Evolutionary conservation across 2,888 invertebrate genomes (phyloP).

Genomic region (Leptopilina myrica): DNA sequence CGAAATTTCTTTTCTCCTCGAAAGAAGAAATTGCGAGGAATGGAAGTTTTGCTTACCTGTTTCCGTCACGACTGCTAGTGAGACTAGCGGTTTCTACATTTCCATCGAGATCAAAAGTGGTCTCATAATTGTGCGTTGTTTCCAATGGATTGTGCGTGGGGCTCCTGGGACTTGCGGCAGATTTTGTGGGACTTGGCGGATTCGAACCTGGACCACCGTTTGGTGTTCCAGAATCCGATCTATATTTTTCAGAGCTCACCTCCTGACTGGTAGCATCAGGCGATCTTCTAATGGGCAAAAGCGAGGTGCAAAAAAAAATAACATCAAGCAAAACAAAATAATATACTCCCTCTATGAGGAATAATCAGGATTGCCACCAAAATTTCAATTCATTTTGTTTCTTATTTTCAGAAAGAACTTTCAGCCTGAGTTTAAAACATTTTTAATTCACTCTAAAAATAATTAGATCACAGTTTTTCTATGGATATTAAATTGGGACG

Average conservation of each 20-base stretch:
- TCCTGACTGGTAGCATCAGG: conserved; percentile 74
- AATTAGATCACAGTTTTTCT: too few relatives aligned
- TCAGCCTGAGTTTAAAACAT: too few relatives aligned
- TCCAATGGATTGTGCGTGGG: conserved; percentile 68
- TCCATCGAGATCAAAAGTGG: conserved; percentile 93
- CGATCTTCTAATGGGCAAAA: conserved; percentile 72
- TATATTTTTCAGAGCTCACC: conserved; percentile 71
- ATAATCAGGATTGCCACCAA: too few relatives aligned
- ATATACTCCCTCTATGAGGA: conserved; percentile 43
- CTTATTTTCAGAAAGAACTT: too few relatives aligned
- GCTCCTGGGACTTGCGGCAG: conserved; percentile 67
- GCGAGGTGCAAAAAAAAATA: conserved; percentile 56
- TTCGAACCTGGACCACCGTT: conserved; percentile 66
- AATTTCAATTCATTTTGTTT: too few relatives aligned
- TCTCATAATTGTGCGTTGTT: conserved; percentile 86
- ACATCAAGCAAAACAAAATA: conserved; percentile 54
- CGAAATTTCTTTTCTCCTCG: neutral
- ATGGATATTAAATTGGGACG: too few relatives aligned
- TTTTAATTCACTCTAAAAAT: too few relatives aligned
- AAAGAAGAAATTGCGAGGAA: neutral
- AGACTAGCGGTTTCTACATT: conserved; percentile 92
- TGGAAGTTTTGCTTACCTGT: conserved; percentile 80
- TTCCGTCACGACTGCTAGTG: conserved; percentile 85
- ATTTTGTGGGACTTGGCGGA: conserved; percentile 73
- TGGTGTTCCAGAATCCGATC: conserved; percentile 68